These are phyloP conservation scores for Ips nitidus DNA, from an alignment of 1,140 invertebrate species.

Conservation along the genomic window DNA sequence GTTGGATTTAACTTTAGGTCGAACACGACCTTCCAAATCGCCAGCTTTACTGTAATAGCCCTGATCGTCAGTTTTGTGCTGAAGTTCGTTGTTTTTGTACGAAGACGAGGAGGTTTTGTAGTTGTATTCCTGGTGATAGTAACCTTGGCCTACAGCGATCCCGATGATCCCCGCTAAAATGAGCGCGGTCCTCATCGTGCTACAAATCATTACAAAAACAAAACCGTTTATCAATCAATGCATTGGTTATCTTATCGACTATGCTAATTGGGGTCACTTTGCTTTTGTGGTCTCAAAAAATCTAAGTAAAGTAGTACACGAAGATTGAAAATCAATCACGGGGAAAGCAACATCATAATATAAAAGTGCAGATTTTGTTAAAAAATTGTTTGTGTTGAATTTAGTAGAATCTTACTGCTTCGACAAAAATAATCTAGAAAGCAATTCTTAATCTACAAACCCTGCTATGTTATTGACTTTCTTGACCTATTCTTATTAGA, in stretches of 20 bases:
- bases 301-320: no score
- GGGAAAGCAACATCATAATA: no score
- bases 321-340: no score
- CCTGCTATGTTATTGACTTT: no score
- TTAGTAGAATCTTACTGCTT: no score
- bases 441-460: no score
- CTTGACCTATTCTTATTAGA: no score
- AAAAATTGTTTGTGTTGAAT: no score
- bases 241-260: background rate
- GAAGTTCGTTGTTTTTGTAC: slow-evolving; percentile 49
- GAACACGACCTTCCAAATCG: slow-evolving; percentile 43
- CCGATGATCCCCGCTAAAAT: slow-evolving; percentile 25
- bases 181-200: slow-evolving; percentile 32
- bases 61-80: slow-evolving; percentile 49
- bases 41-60: slow-evolving; percentile 48
- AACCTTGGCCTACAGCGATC: slow-evolving; percentile 41
- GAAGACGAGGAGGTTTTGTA: slow-evolving; percentile 48
- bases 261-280: background rate
- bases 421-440: no score
- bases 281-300: background rate
- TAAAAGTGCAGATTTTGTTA: no score
- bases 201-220: background rate
- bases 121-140: slow-evolving; percentile 49
- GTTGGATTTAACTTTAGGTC: slow-evolving; percentile 47
- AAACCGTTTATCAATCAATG: background rate